Conservation (phyloP, 2,888 invertebrate species). For the Drosophila aldrichi region DNA sequence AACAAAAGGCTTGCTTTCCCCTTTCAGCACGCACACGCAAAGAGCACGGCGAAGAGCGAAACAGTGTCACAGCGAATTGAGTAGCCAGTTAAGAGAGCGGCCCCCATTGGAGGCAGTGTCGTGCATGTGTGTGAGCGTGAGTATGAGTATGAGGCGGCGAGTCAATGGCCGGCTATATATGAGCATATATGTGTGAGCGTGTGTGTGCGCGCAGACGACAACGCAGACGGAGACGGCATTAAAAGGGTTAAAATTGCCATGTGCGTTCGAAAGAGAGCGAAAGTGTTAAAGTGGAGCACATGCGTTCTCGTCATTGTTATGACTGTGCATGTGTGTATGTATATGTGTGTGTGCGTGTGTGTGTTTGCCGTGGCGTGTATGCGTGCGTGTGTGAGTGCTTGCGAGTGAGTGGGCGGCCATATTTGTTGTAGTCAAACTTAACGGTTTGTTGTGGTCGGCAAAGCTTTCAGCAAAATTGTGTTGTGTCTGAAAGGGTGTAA, state of each 20-base stretch:
- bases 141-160: conserved; percentile 33
- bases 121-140: conserved; percentile 9
- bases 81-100: conserved; percentile 48
- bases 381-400: conserved; percentile 11
- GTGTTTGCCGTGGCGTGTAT: conserved; percentile 5
- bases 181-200: conserved; percentile 12
- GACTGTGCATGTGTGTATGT: conserved; percentile 19
- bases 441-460: conserved; percentile 52
- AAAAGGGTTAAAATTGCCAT: conserved; percentile 82
- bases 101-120: conserved; percentile 31
- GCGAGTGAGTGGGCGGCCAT: conserved; percentile 46
- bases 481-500: conserved; percentile 61
- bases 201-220: conserved; percentile 59
- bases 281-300: conserved; percentile 77
- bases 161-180: conserved; percentile 67
- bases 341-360: conserved; percentile 15
- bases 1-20: conserved; percentile 62
- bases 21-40: conserved; percentile 37
- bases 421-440: conserved; percentile 45
- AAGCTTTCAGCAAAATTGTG: conserved; percentile 54
- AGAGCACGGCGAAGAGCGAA: conserved; percentile 50
- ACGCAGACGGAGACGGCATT: conserved; percentile 82
- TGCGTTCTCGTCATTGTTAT: conserved; percentile 52
- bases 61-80: conserved; percentile 40
- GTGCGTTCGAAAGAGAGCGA: conserved; percentile 72